Evolutionary conservation across 2,113 vertebrate species (phyloP), one percentile per base, ranked within the genome.

Genomic region (Megaleporinus macrocephalus): DNA sequence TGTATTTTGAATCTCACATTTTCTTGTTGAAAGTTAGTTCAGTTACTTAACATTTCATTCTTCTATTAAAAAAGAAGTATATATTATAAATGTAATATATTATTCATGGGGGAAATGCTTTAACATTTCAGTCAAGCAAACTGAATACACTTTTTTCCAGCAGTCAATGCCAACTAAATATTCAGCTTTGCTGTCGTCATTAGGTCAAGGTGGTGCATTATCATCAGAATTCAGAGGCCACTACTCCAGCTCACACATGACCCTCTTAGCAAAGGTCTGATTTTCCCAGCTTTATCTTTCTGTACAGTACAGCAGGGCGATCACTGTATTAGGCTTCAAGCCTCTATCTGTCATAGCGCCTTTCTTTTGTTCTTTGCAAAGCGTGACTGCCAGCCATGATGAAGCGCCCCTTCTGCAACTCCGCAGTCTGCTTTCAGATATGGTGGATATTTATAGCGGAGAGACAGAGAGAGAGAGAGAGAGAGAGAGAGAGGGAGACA

Each of bases 151-250:
- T 10, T 1, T 11, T 53, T 53, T 18, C 5, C 44, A 16, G 2
- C 51, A 18, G 20, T n/a, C 15, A 63, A 44, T n/a, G 36, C 33
- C n/a, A 20, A 57, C 26, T 77, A 62, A 73, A 73, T 82, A 74
- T 53, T 79, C 85, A 82, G 55, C 27, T 84, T 85, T 76, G 86
- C 79, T 85, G 73, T 76, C 80, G 76, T 33, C 36, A 44, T 73
- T 44, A 79, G 75, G 75, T 24, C 44, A 22, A 13, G 24, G 22
- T 1, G 26, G 22, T 61, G 15, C 6, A 63, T 13, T n/a, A 30
- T 69, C 33, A 41, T 9, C 33, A 41, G 66, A 44, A 41, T 20
- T n/a, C 33, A 26, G 9, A 78, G 62, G 20, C 22, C 55, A 3
- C 55, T n/a, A 22, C 55, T 57, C 22, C 18, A 63, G 49, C n/a